These are phyloP conservation scores for Anser brachyrhynchus DNA, from an alignment of 2,113 vertebrate genomes.

Conservation along the genomic window DNA sequence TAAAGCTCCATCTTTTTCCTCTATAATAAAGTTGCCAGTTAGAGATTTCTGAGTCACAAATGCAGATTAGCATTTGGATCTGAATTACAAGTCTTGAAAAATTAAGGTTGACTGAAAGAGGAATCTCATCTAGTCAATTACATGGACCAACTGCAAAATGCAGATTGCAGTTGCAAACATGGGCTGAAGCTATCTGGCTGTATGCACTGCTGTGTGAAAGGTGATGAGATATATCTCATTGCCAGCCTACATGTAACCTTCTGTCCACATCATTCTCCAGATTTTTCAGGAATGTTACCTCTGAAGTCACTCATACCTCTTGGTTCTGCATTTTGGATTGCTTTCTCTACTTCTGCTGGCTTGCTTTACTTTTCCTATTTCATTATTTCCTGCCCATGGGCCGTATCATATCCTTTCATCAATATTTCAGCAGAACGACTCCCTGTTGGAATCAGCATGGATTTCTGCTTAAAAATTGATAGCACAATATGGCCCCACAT, in stretches of 20 bases:
- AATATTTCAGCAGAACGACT: constrained; percentile 56
- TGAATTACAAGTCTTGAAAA: constrained; percentile 40
- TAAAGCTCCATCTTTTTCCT: not conserved
- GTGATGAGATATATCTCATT: not conserved
- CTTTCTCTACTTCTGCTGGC: not conserved
- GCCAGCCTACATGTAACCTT: not conserved
- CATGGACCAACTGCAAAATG: not conserved
- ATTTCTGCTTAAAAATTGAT: constrained; percentile 58
- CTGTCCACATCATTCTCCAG: not conserved
- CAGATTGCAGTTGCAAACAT: not conserved
- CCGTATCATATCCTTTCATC: not conserved
- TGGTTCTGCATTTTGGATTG: not conserved
- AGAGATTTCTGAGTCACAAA: constrained; percentile 60
- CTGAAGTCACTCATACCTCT: not conserved
- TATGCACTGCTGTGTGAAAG: not conserved
- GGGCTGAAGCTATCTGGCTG: not conserved
- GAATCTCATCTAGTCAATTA: not conserved
- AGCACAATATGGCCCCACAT: not conserved
- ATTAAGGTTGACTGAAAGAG: not conserved
- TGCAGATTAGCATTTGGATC: constrained; percentile 52
- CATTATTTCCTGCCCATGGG: constrained; percentile 26
- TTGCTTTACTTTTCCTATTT: constrained; percentile 12
- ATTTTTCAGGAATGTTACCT: not conserved
- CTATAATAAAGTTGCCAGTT: not conserved
- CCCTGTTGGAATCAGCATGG: not conserved